Base-by-base conservation (phyloP, 2,888 invertebrate species). In the Allacma fusca region DNA sequence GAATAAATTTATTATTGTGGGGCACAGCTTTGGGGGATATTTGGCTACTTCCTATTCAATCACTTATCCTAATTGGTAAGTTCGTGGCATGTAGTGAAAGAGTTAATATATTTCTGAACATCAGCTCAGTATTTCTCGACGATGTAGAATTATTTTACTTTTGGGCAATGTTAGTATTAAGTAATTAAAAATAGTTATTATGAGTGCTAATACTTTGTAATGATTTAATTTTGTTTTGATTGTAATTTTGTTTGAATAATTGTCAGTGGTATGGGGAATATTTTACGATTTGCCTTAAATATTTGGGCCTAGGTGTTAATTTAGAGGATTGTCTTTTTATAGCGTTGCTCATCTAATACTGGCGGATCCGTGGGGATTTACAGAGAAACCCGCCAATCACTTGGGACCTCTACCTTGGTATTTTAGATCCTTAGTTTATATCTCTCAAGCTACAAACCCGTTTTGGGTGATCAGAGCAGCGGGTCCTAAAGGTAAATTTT, bases 381-480 rank as follows among this genome's bases (percentile, higher is more conserved):
- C 88, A 23, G 88, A 88, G 82, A 87, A 85, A 79, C 88, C 89
- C 88, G 88, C 80, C 89, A 89, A 80, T 87, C 50, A 50, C n/a
- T 16, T 50, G 16, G 94, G 28, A 95, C 97, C 0, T 84, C 94
- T 0, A 95, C 94, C 94, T 91, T 94, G 19, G 91, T 92, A 80
- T 92, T 92, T 0, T 13, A 89, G 97, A 67, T 93, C 92, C 0
- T 92, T 90, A 29, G 89, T 93, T 0, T 87, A 95, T 21, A 92
- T 92, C 79, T 94, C 95, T 0, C n/a, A 40, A n/a, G 34, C 19
- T 1, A 90, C 98, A 71, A 98, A 98, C 89, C 97, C 98, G 0
- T 88, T 99, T 78, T 94, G 96, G 90, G 92, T 93, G 0, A 89
- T 98, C n/a, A 89, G 98, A 83, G 92, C 92, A 0, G 94, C 95